Evolutionary conservation across 2,888 invertebrate genomes (phyloP), one percentile per base, ranked within the genome.

Genomic region (Linnaemya tessellans): DNA sequence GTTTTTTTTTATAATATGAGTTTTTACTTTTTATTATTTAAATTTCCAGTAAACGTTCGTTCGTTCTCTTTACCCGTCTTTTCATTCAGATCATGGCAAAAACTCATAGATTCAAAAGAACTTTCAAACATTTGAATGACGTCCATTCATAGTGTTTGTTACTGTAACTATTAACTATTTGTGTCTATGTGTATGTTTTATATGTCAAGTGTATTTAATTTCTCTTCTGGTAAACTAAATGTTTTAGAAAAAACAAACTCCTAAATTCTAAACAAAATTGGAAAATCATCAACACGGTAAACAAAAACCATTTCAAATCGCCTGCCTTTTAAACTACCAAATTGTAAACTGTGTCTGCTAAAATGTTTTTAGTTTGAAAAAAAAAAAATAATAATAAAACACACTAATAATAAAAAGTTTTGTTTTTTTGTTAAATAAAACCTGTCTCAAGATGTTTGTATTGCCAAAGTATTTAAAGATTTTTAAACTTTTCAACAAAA

Each of bases 91-190:
- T 58, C 58, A 80, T 73, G 49, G 20, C 25, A 51, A 60, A n/a
- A 73, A 54, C 22, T 80, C 73, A 71, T 58, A 46, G 43, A 65
- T 73, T 58, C 20, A 46, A 35, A 46, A 10, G 11, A 51, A n/a
- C 9, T 20, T 38, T 58, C 15, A 56, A 80, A 65, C 71, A 58
- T 73, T 80, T 73, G 65, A 80, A 58, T 80, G 80, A 73, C 8
- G 7, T 51, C 46, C 73, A 67, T 67, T 80, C 80, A 73, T 67
- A 62, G 51, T 62, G 70, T 73, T 80, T 58, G 38, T 65, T 22
- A 43, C 64, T 80, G 65, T 73, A 46, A 80, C 80, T 80, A 54
- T 73, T 38, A n/a, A 54, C 38, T 38, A 4, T 58, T 20, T 56
- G 65, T 73, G 38, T 65, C 56, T 80, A 15, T 79, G 25, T 70